Evolutionary conservation across 1,140 invertebrate genomes (phyloP).

Genomic region (Pseudachorutes palmiensis): DNA sequence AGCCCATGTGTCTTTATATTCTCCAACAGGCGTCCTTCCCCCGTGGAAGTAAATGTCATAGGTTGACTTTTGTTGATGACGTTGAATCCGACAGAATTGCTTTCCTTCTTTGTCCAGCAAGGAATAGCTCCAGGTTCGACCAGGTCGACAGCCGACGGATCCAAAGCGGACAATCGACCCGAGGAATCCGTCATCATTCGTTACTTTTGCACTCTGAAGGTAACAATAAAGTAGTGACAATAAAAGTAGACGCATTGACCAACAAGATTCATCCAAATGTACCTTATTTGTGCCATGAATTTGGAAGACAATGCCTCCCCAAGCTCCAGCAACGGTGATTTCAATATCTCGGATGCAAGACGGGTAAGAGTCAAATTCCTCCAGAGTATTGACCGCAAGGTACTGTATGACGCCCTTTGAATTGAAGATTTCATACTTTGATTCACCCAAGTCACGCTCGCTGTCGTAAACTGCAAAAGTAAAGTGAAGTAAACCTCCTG

Average conservation of each 20-base stretch:
- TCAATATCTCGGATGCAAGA: not conserved
- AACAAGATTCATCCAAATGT: too few species aligned
- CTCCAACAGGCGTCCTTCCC: not conserved
- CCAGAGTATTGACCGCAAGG: not conserved
- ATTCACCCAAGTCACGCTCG: not conserved
- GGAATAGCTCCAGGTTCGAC: not conserved
- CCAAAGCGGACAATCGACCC: not conserved
- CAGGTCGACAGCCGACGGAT: not conserved
- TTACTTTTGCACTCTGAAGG: not conserved
- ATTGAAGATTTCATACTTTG: not conserved
- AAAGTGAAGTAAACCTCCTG: not conserved
- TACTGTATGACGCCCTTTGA: not conserved
- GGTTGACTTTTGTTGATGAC: not conserved
- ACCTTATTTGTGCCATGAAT: not conserved
- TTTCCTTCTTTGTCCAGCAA: not conserved
- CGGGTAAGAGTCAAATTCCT: not conserved
- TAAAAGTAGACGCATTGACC: not conserved
- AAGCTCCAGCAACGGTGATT: not conserved
- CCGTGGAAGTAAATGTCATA: not conserved
- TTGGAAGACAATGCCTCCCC: conserved; percentile 1
- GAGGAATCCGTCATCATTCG: not conserved
- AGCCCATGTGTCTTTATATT: not conserved
- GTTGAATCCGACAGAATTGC: not conserved
- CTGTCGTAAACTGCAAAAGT: not conserved
- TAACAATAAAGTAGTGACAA: not conserved